Percentiles rank a stretch among this genome's conserved stretches.
Evolutionary conservation across 2,888 invertebrate species (phyloP).

Genomic region (Galeruca laticollis): DNA sequence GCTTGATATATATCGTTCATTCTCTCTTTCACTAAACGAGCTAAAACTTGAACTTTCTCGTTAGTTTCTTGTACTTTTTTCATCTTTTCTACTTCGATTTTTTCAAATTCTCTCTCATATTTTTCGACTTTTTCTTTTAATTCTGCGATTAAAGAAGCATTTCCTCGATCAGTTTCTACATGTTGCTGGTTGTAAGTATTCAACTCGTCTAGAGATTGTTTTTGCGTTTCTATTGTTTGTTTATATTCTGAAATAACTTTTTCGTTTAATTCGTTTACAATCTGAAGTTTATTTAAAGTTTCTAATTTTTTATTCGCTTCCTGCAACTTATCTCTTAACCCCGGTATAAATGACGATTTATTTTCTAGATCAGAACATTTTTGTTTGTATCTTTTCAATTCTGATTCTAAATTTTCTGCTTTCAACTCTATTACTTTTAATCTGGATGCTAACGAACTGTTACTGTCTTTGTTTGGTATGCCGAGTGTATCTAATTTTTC

Average conservation of each 20-base stretch:
- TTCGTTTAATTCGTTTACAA: constrained; percentile 37
- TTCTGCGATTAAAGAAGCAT: neutral
- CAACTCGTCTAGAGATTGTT: constrained; percentile 44
- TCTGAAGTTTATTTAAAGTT: constrained; percentile 38
- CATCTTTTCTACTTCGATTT: constrained; percentile 37
- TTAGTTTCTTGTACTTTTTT: constrained; percentile 29
- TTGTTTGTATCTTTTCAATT: constrained; percentile 49
- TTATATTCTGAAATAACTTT: constrained; percentile 40
- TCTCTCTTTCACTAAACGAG: constrained; percentile 54
- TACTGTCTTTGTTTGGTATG: constrained; percentile 53
- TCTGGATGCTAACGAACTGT: constrained; percentile 57
- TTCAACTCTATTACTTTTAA: constrained; percentile 63
- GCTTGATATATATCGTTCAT: constrained; percentile 61
- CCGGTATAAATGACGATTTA: constrained; percentile 35
- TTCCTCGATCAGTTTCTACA: neutral
- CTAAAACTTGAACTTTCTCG: constrained; percentile 20
- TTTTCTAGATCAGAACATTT: constrained; percentile 45
- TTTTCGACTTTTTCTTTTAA: constrained; percentile 40
- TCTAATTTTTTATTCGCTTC: constrained; percentile 36
- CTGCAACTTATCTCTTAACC: constrained; percentile 32
- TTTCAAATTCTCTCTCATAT: constrained; percentile 40
- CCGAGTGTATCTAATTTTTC: constrained; percentile 73
- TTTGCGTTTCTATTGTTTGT: constrained; percentile 43
- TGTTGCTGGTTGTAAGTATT: constrained; percentile 41
- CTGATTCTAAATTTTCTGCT: constrained; percentile 60